phyloP scores from a whole-genome alignment of 2,888 invertebrate species.

The Agrochola circellaris region DNA sequence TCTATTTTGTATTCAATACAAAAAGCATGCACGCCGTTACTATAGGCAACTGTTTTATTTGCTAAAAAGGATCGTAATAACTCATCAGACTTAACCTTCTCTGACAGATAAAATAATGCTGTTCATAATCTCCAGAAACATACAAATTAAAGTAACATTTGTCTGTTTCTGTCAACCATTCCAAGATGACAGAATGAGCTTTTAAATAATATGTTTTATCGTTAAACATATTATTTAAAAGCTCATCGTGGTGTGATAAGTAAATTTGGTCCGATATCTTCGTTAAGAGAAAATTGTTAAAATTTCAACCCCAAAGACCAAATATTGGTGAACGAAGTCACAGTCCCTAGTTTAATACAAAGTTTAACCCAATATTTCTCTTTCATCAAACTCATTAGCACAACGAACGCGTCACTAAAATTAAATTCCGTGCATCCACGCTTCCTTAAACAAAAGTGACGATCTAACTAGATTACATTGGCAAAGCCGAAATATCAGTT shows the following conservation, averaged over 20 bases:
- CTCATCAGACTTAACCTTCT: not conserved
- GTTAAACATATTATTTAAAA: too few species aligned
- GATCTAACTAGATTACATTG: conserved; percentile 64
- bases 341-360: not conserved
- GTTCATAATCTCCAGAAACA: not conserved
- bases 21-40: too few species aligned
- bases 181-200: not conserved
- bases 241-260: too few species aligned
- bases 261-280: not conserved
- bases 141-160: too few species aligned
- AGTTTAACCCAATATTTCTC: conserved; percentile 27
- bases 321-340: conserved; percentile 5
- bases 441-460: conserved; percentile 62
- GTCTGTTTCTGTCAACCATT: too few species aligned
- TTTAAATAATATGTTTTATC: not conserved
- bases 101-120: not conserved
- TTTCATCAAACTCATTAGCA: conserved; percentile 36
- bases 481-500: conserved; percentile 60
- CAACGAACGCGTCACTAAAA: conserved; percentile 42
- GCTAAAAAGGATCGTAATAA: too few species aligned
- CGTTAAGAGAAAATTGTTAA: not conserved
- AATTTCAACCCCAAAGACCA: not conserved
- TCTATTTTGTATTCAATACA: not conserved
- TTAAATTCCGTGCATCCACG: conserved; percentile 50
- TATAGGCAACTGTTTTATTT: not conserved